Conservation (phyloP, 2,797 vertebrate genomes). For the Cottoperca gobio region DNA sequence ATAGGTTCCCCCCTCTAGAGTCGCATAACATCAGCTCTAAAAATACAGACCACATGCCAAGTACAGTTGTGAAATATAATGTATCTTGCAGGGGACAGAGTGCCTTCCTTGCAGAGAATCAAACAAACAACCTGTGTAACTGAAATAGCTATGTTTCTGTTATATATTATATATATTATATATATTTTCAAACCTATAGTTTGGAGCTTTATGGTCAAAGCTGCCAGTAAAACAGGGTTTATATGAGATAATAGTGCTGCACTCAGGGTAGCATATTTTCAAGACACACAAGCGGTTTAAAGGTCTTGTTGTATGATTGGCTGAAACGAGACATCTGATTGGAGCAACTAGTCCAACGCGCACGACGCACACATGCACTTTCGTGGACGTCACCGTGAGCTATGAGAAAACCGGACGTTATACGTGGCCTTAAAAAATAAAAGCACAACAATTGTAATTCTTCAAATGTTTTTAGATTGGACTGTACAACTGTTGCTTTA, state of each 20-base stretch:
- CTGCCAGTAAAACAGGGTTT: rapidly evolving
- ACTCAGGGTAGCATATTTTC: rapidly evolving
- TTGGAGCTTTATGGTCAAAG: too few species aligned
- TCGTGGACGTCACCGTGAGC: background rate
- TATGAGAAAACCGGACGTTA: background rate
- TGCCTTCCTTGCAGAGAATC: rapidly evolving
- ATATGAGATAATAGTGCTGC: background rate
- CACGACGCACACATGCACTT: background rate
- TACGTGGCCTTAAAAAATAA: background rate
- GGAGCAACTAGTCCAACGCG: background rate
- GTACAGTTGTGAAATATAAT: rapidly evolving
- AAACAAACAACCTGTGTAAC: background rate
- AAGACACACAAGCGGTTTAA: rapidly evolving
- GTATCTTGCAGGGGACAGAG: background rate
- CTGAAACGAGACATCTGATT: constrained; percentile 33
- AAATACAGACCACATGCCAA: constrained; percentile 25
- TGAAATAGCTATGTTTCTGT: background rate
- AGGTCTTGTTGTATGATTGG: constrained; percentile 23
- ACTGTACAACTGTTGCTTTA: background rate
- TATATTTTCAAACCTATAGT: background rate
- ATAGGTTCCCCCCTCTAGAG: constrained; percentile 10
- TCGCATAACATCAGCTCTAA: constrained; percentile 33
- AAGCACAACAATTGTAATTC: background rate
- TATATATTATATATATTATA: too few species aligned
- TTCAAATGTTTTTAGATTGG: background rate